phyloP scores from a whole-genome alignment of 1,140 invertebrate genomes.

The silkworm (Bombyx mori) region DNA sequence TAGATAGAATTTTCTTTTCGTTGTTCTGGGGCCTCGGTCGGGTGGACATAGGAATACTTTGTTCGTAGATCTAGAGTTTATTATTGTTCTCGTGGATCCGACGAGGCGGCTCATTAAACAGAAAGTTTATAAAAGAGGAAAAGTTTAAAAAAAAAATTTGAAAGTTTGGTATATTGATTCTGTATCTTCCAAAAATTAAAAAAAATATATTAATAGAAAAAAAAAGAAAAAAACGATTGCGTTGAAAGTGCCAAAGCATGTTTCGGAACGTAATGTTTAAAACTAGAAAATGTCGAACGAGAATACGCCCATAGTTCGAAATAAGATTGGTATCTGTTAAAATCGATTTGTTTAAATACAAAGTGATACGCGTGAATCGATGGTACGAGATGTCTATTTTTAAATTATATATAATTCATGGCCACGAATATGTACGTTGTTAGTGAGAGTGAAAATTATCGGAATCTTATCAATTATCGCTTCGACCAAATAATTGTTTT shows the following conservation, averaged over 20 bases:
- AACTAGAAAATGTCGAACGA: background rate
- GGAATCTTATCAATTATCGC: constrained; percentile 14
- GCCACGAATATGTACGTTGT: constrained; percentile 19
- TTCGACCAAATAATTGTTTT: constrained; percentile 57
- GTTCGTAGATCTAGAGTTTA: no score
- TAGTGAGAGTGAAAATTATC: constrained; percentile 15
- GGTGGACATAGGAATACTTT: no score
- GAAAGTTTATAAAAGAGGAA: background rate
- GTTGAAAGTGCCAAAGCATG: constrained; percentile 53
- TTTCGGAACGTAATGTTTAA: constrained; percentile 11
- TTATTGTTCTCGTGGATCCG: constrained; percentile 1
- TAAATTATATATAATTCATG: background rate
- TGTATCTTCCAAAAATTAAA: no score
- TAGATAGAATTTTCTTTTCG: constrained; percentile 56
- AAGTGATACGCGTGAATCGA: background rate
- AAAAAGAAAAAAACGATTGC: no score
- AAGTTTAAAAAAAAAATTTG: constrained; percentile 11
- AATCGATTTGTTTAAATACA: background rate
- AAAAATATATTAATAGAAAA: no score
- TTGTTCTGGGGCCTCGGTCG: no score
- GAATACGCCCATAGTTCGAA: background rate
- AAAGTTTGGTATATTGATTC: constrained; percentile 6
- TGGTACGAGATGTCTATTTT: background rate
- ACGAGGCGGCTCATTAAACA: background rate
- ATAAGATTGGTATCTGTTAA: background rate